Evolutionary conservation across 1,140 invertebrate genomes (phyloP).

Genomic region (Calliphora vicina): DNA sequence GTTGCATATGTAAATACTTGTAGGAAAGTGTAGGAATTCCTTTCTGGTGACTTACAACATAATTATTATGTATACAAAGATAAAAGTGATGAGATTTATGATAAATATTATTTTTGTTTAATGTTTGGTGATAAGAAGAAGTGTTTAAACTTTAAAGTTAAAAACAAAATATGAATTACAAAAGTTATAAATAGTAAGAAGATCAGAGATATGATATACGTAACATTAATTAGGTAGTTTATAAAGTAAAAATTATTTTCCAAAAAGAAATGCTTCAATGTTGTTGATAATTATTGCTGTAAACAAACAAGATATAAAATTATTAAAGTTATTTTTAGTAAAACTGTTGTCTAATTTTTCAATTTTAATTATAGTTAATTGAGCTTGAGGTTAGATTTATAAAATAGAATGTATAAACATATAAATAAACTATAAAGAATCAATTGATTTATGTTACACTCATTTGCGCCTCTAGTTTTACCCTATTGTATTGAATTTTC

Average conservation of each 20-base stretch:
- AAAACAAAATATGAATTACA: background rate
- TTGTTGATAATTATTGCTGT: constrained; percentile 1
- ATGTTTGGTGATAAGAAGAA: background rate
- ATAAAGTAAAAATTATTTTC: background rate
- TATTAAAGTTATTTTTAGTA: too few species aligned
- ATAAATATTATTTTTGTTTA: background rate
- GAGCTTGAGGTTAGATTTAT: too few species aligned
- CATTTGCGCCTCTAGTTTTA: too few species aligned
- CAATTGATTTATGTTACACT: too few species aligned
- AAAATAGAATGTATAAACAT: too few species aligned
- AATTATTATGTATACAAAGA: background rate
- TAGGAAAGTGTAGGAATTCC: background rate
- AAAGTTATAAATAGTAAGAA: background rate
- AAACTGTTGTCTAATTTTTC: too few species aligned
- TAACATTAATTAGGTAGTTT: background rate
- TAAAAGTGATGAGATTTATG: background rate
- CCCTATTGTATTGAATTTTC: too few species aligned
- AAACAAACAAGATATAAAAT: too few species aligned
- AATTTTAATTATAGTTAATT: background rate
- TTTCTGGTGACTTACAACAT: background rate
- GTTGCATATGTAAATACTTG: background rate
- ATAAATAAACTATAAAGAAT: too few species aligned
- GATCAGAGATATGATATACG: background rate
- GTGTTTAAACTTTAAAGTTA: background rate
- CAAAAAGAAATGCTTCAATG: constrained; percentile 12